Percentiles rank a stretch among this genome's conserved stretches.
Evolutionary conservation across 2,113 vertebrate genomes (phyloP).

Genomic region (Vimba vimba): DNA sequence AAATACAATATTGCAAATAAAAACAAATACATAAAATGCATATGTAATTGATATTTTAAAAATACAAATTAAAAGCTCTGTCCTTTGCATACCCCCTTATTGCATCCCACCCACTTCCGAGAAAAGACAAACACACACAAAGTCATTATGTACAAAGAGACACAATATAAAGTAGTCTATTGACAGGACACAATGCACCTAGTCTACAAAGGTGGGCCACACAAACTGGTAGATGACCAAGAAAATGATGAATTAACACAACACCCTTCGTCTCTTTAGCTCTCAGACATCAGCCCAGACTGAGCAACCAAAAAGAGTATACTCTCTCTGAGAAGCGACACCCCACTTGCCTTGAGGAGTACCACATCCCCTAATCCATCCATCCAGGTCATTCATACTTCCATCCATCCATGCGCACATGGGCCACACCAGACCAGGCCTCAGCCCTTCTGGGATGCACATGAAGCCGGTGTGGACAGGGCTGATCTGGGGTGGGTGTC

Average conservation of each 20-base stretch:
- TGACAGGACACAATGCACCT: background rate
- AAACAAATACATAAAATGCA: background rate
- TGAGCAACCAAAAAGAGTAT: background rate
- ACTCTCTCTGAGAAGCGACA: background rate
- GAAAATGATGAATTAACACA: constrained; percentile 3
- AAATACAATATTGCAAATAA: background rate
- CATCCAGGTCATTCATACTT: constrained; percentile 24
- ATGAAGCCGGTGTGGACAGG: constrained; percentile 42
- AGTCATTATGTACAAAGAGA: background rate
- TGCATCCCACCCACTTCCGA: background rate
- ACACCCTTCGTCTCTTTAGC: constrained; percentile 1
- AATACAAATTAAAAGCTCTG: background rate
- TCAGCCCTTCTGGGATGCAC: constrained; percentile 29
- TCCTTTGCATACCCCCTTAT: background rate
- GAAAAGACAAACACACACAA: background rate
- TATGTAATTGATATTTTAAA: background rate
- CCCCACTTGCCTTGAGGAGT: constrained; percentile 14
- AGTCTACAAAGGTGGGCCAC: background rate
- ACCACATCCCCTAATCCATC: constrained; percentile 24
- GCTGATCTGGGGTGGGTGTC: constrained; percentile 51
- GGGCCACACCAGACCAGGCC: constrained; percentile 22
- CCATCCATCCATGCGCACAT: constrained; percentile 4
- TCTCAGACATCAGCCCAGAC: constrained; percentile 24
- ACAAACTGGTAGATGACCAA: background rate
- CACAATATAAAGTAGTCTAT: background rate